Base-by-base conservation (phyloP, 2,113 vertebrate genomes). In the Poecilia latipinna region DNA sequence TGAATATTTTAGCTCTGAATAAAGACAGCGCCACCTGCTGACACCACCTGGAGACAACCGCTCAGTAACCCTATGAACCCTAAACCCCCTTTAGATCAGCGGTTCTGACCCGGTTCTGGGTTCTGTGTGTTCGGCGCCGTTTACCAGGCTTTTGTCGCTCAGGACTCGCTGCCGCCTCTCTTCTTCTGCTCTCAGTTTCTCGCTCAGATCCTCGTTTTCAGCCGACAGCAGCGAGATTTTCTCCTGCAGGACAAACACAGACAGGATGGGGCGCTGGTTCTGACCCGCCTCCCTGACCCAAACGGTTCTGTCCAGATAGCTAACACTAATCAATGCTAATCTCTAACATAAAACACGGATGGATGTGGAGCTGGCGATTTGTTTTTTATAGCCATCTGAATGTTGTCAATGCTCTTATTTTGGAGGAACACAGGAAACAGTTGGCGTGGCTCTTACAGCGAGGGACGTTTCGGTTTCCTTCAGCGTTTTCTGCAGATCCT, bases 111-210 rank as follows among this genome's bases (percentile, higher is more conserved):
- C 51, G 7, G 17, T 11, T 11, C 51, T 8, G 24, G 17, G 24
- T 57, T 57, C 51, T n/a, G 22, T n/a, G 22, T 10, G 5, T 57
- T 22, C 51, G 1, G 8, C 8, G 10, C 2, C 1, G 48, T 39
- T 76, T 94, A 98, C 97, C 81, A 93, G 90, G 72, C 75, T 95
- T 88, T 96, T 98, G 81, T 98, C 96, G 75, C 91, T 90, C 82
- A 95, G 93, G 70, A 93, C 80, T 88, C 91, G 61, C 91, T 90
- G 95, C 88, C 95, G 95, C 85, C 94, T 91, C 78, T 98, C 96
- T 92, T 97, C 97, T 24, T 95, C 92, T 1, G 88, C 89, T 83
- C 90, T 95, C 70, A 98, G 75, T 90, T 95, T 96, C 83, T 96
- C 95, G 29, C 90, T 95, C 84, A 99, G 88, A 75, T 91, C 86